Conservation (phyloP, 2,888 invertebrate genomes). For the Erynnis tages region DNA sequence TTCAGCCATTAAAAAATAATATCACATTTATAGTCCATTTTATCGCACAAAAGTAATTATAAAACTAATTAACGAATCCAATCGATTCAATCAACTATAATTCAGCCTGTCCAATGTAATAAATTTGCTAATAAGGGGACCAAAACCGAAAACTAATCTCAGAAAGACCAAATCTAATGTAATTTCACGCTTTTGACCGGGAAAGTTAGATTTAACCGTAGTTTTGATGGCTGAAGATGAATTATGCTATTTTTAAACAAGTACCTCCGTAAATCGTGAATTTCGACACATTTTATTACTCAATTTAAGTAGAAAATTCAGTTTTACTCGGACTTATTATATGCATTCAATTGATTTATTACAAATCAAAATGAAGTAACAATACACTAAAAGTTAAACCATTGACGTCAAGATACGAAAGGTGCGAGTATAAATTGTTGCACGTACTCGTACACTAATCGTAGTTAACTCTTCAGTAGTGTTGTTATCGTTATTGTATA, state of each 20-base stretch:
- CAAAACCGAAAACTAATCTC: slow-evolving; percentile 17
- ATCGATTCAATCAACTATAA: slow-evolving; percentile 9
- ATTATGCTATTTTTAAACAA: slow-evolving; percentile 4
- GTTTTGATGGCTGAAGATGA: background rate
- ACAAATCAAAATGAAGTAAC: too few relatives aligned
- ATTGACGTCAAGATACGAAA: too few relatives aligned
- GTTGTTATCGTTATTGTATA: too few relatives aligned
- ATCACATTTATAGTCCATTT: background rate
- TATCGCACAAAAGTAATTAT: background rate
- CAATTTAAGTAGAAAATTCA: background rate
- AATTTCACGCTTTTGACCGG: slow-evolving; percentile 12
- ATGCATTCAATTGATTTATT: too few relatives aligned
- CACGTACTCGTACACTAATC: too few relatives aligned
- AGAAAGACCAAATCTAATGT: slow-evolving; percentile 15
- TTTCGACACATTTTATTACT: background rate
- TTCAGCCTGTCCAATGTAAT: slow-evolving; percentile 8
- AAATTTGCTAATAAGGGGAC: slow-evolving; percentile 15
- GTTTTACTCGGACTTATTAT: too few relatives aligned
- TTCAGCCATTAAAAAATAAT: too few relatives aligned
- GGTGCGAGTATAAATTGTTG: too few relatives aligned
- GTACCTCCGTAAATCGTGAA: slow-evolving; percentile 1
- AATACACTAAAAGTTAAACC: too few relatives aligned
- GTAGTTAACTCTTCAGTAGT: too few relatives aligned
- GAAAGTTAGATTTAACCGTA: background rate
- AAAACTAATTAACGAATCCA: slow-evolving; percentile 14